These are phyloP conservation scores for Nasonia longicornis DNA, from an alignment of 1,140 invertebrate species.

Conservation along the genomic window DNA sequence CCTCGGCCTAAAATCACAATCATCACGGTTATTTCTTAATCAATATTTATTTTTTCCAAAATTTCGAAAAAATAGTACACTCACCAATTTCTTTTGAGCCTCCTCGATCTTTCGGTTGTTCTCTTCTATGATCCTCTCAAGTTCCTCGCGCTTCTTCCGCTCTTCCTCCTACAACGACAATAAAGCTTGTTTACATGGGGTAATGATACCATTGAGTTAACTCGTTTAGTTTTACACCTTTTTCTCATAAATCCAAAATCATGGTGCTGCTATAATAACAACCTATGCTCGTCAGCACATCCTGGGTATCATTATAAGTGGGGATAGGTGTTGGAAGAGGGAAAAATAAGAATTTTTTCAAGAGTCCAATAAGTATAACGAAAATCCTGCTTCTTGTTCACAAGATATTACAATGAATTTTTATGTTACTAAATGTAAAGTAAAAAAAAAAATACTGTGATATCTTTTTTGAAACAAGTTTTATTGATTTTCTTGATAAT, in stretches of 20 bases:
- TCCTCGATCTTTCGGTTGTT: slow-evolving; percentile 98
- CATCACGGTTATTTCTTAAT: neutral
- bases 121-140: slow-evolving; percentile 96
- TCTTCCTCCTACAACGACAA: slow-evolving; percentile 89
- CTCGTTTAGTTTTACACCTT: slow-evolving; percentile 62
- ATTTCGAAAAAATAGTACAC: slow-evolving; percentile 46
- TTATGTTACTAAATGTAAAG: slow-evolving; percentile 17
- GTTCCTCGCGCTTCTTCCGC: slow-evolving; percentile 91
- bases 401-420: slow-evolving; percentile 38
- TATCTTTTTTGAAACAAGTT: slow-evolving; percentile 39
- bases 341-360: slow-evolving; percentile 49
- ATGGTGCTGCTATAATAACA: slow-evolving; percentile 62
- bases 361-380: slow-evolving; percentile 32
- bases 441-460: slow-evolving; percentile 42
- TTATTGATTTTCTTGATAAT: slow-evolving; percentile 36
- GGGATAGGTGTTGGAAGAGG: slow-evolving; percentile 48
- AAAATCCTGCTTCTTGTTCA: slow-evolving; percentile 28
- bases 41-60: neutral
- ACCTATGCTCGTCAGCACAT: slow-evolving; percentile 54
- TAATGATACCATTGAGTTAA: slow-evolving; percentile 60
- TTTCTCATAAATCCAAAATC: slow-evolving; percentile 57
- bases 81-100: slow-evolving; percentile 95
- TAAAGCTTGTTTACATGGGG: slow-evolving; percentile 61
- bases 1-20: slow-evolving; percentile 83
- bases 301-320: slow-evolving; percentile 61